Conservation (phyloP, 2,888 invertebrate genomes). For the Isotomurus palustris region DNA sequence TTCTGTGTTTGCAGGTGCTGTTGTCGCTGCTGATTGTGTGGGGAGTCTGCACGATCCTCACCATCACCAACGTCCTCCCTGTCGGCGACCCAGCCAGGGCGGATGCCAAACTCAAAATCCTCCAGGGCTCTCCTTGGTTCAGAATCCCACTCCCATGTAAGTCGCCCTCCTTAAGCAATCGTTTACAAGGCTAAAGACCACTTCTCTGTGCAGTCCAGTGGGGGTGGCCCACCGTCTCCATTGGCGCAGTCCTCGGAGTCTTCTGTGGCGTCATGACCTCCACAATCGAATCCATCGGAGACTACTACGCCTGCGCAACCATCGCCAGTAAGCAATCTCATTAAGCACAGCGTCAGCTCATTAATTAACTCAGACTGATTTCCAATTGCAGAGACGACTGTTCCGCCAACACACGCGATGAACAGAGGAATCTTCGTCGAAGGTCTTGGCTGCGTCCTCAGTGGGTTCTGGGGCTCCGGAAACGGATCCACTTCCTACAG, state of each 20-base stretch:
- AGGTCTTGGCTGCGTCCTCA: constrained; percentile 76
- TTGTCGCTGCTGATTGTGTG: constrained; percentile 72
- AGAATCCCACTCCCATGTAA: constrained; percentile 72
- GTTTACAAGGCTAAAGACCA: neutral
- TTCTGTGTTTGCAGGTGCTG: constrained; percentile 57
- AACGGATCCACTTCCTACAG: constrained; percentile 86
- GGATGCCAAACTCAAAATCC: constrained; percentile 64
- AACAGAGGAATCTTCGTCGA: constrained; percentile 81
- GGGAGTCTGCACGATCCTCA: constrained; percentile 67
- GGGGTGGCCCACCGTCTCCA: constrained; percentile 67
- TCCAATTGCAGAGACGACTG: constrained; percentile 61
- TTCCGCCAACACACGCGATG: constrained; percentile 79
- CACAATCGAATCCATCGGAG: constrained; percentile 77
- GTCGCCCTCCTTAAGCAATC: constrained; percentile 23
- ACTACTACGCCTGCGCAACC: constrained; percentile 83
- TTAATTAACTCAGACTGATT: too few species aligned
- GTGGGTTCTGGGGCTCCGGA: constrained; percentile 79
- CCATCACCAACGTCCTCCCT: constrained; percentile 61
- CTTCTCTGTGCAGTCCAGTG: constrained; percentile 77
- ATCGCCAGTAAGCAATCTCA: constrained; percentile 48
- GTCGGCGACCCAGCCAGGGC: constrained; percentile 67
- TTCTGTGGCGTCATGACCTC: constrained; percentile 72
- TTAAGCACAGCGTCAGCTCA: too few species aligned
- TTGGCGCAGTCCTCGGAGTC: constrained; percentile 68
- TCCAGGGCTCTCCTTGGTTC: constrained; percentile 73